Percentiles rank a stretch among this genome's conserved stretches.
Conservation (phyloP, 2,113 vertebrate species). For the Leiothrix lutea region DNA sequence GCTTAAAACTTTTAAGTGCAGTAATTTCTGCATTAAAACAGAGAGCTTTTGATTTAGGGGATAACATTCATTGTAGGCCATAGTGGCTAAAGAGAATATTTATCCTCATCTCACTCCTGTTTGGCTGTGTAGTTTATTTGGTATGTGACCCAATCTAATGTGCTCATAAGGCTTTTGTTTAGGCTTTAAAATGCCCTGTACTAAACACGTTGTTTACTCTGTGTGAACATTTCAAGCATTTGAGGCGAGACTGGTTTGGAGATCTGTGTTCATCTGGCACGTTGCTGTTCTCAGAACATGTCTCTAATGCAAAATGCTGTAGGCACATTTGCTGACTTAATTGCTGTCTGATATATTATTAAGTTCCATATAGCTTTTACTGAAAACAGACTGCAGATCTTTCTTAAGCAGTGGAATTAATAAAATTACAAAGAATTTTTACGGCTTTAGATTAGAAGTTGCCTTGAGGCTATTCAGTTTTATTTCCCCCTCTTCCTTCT, state of each 20-base stretch:
- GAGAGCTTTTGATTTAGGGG: not conserved
- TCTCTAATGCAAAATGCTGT: not conserved
- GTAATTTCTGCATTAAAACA: not conserved
- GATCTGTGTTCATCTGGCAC: not conserved
- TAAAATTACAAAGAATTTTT: constrained; percentile 3
- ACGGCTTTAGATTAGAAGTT: not conserved
- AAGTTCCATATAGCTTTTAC: not conserved
- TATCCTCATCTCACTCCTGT: not conserved
- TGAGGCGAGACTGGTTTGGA: not conserved
- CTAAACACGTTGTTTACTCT: not conserved
- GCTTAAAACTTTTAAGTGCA: not conserved
- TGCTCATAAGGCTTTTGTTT: not conserved
- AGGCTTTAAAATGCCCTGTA: not conserved
- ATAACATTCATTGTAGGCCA: not conserved
- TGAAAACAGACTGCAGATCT: not conserved
- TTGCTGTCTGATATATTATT: not conserved
- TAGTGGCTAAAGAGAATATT: not conserved
- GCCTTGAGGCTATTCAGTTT: not conserved
- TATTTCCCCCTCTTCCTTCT: not conserved
- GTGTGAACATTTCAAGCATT: not conserved
- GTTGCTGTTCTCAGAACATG: not conserved
- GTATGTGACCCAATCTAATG: not conserved
- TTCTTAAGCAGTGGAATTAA: constrained; percentile 28
- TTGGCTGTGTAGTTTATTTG: not conserved
- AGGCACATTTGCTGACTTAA: constrained; percentile 4